A percentile compares a stretch with the other conserved stretches of the same genome.
These are phyloP conservation scores for Noctuana brunneofusca DNA, from an alignment of 2,888 invertebrate genomes.

Conservation along the genomic window DNA sequence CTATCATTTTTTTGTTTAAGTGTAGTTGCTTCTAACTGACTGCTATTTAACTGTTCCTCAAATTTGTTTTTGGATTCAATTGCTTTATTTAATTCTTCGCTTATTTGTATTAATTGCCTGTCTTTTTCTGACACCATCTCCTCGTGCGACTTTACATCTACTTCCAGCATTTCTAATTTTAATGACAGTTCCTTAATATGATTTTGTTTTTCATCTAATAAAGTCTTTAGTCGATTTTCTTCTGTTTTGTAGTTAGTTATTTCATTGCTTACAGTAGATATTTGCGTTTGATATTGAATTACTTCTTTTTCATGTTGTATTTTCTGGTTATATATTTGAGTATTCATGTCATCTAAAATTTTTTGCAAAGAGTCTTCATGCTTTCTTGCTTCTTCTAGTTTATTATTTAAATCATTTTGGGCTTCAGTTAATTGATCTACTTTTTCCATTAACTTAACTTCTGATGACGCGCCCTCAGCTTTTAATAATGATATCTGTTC, in stretches of 20 bases:
- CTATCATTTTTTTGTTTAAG: conserved; percentile 73
- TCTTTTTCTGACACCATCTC: conserved; percentile 76
- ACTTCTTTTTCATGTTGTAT: conserved; percentile 67
- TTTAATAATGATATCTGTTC: conserved; percentile 71
- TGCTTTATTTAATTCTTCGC: conserved; percentile 64
- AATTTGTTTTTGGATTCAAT: conserved; percentile 71
- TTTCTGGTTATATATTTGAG: conserved; percentile 72
- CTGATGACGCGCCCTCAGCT: conserved; percentile 71
- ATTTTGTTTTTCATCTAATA: conserved; percentile 67
- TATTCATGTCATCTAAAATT: conserved; percentile 68
- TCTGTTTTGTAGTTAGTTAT: conserved; percentile 57
- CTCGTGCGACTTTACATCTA: conserved; percentile 73
- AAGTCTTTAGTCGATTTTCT: conserved; percentile 54
- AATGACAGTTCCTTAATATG: conserved; percentile 65
- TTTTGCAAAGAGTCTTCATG: conserved; percentile 77
- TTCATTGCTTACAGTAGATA: conserved; percentile 56
- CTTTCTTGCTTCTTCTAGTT: conserved; percentile 74
- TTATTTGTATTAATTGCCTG: conserved; percentile 68
- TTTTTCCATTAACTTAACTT: conserved; percentile 76
- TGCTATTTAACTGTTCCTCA: conserved; percentile 74
- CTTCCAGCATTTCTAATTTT: conserved; percentile 73
- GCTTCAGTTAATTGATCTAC: conserved; percentile 76
- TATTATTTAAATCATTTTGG: conserved; percentile 74
- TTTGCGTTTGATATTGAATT: conserved; percentile 58
- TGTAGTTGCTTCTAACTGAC: conserved; percentile 58